phyloP scores from a whole-genome alignment of 2,113 vertebrate genomes.

The Thalassarche chlororhynchos region DNA sequence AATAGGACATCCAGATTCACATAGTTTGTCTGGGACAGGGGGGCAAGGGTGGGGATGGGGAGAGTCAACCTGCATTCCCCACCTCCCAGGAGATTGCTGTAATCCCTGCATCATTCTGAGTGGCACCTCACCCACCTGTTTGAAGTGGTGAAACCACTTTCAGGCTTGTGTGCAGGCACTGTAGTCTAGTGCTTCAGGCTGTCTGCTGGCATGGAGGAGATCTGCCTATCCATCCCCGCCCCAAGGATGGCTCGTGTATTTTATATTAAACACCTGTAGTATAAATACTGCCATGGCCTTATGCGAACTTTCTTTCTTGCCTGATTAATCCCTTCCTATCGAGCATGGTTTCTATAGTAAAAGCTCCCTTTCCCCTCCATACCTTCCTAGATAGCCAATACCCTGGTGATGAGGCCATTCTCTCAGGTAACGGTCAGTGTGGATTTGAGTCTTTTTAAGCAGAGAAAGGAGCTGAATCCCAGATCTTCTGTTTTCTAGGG shows the following conservation, averaged over 20 bases:
- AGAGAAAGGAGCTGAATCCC: neutral
- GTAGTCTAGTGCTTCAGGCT: conserved; percentile 25
- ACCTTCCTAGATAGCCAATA: neutral
- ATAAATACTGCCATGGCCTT: neutral
- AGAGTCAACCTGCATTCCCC: neutral
- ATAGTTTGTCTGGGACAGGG: neutral
- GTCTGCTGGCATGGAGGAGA: neutral
- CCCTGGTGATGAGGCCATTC: neutral
- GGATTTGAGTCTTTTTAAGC: neutral
- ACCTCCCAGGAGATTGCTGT: neutral
- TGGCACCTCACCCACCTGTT: neutral
- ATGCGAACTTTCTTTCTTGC: neutral
- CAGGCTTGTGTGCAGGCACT: neutral
- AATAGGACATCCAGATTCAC: neutral
- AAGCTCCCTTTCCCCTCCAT: neutral
- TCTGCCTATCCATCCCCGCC: neutral
- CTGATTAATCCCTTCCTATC: neutral
- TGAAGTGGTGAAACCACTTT: conserved; percentile 40
- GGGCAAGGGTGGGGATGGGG: neutral
- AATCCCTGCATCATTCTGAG: neutral
- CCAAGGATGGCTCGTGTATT: neutral
- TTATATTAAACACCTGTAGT: neutral
- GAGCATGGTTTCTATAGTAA: neutral
- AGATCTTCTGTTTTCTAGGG: neutral
- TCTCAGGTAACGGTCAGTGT: neutral